Evolutionary conservation across 2,888 invertebrate genomes (phyloP).

Genomic region (Crematogaster levior): DNA sequence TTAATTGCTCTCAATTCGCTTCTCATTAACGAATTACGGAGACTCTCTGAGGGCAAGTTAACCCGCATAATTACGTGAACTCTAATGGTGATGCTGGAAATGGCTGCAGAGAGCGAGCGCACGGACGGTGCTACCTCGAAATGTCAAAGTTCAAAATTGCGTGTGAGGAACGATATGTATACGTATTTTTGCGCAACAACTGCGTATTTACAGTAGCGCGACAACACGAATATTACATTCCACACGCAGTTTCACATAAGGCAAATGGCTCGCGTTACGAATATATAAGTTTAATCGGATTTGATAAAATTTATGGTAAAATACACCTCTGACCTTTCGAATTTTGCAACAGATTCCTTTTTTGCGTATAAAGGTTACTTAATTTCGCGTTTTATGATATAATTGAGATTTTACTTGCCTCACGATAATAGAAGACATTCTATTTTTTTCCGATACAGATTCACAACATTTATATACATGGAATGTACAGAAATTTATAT

Average conservation of each 20-base stretch:
- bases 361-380: slow-evolving; percentile 12
- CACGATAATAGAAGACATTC: background rate
- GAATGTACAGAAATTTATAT: background rate
- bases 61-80: slow-evolving; percentile 7
- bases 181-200: background rate
- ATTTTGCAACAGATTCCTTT: background rate
- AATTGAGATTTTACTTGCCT: background rate
- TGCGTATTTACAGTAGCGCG: slow-evolving; percentile 32
- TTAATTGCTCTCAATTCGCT: slow-evolving; percentile 44
- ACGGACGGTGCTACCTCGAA: background rate
- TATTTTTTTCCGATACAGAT: background rate
- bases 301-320: background rate
- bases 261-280: slow-evolving; percentile 10
- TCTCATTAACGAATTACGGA: slow-evolving; percentile 23
- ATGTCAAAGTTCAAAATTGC: slow-evolving; percentile 52
- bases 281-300: slow-evolving; percentile 16
- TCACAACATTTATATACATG: background rate
- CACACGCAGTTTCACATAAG: background rate
- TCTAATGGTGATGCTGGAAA: slow-evolving; percentile 41
- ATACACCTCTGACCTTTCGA: slow-evolving; percentile 32
- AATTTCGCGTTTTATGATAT: background rate
- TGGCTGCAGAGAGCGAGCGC: slow-evolving; percentile 1
- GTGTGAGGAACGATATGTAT: background rate
- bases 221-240: background rate
- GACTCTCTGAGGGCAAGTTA: slow-evolving; percentile 4